Evolutionary conservation across 2,113 vertebrate genomes (phyloP), one percentile per base, ranked within the genome.

Genomic region (Limanda limanda): DNA sequence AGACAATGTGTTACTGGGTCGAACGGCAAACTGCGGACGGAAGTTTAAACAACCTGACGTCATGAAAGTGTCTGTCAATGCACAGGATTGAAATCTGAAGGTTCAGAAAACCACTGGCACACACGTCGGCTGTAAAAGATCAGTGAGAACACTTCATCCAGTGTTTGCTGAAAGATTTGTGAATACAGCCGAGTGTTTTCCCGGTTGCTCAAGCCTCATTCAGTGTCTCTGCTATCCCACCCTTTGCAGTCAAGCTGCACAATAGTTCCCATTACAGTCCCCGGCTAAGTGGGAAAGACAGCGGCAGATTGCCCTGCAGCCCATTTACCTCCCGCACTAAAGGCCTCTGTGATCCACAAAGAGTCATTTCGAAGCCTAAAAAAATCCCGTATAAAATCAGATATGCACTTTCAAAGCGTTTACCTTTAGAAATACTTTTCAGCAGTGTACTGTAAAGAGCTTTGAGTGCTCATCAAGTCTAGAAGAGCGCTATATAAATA

Each of bases 291-390:
- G 82, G 90, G 84, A 89, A 27, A 52, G 91, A 92, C 91, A 88
- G 88, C 85, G 85, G 84, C 85, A 91, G 88, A 91, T 92, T 93
- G 90, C 86, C 60, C 79, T 76, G 83, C 86, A 85, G 86, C 81
- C 83, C 76, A 78, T 88, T 86, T 82, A 88, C 84, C 80, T 88
- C 40, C 71, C 72, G 79, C 69, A 63, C 76, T 90, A 61, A 81
- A 85, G 86, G 74, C 77, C 76, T 77, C 74, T 64, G 63, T 77
- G 74, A 84, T 81, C 64, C 82, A 81, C 71, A 79, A 70, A 73
- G 76, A 85, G 72, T 79, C 78, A 77, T 86, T 88, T 83, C 80
- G 82, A 61, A 64, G 61, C 54, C 66, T 80, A 86, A 71, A 54
- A 55, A 74, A 79, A 58, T 76, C 42, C 27, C 52, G 42, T 42